Base-by-base conservation (phyloP, 2,797 vertebrate species). In the Setipinna tenuifilis region DNA sequence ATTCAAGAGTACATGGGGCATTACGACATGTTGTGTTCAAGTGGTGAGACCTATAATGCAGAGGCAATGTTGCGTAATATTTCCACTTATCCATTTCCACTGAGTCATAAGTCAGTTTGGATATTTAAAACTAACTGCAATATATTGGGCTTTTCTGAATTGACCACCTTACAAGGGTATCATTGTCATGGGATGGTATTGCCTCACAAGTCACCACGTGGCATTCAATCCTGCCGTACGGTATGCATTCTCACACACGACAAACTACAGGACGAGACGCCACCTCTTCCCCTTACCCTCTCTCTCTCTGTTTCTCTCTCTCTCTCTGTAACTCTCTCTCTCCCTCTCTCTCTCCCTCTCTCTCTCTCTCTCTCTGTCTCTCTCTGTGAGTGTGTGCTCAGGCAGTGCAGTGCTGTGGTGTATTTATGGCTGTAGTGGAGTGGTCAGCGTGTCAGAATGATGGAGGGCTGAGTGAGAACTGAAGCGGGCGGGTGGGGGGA, bases 351-450 rank as follows among this genome's bases (percentile, higher is more conserved):
- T 41, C 35, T 41, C 35, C 5, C 5, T 41, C n/a, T 62, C 11
- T 23, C 61, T 62, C 61, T 65, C n/a, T 65, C 23, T 65, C 23
- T 65, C 7, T 54, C 50, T 54, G 2, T 54, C 50, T 54, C 2
- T 54, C 50, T 54, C 50, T 57, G 0, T 83, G n/a, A 16, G 2
- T 25, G 16, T 68, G 61, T 68, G 58, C 14, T 41, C 16, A 14
- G 35, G 68, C 28, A 28, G 68, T 75, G 28, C 68, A 41, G 28
- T 75, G 28, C 68, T 75, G 11, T 75, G 16, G 68, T 75, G 68
- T 35, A 75, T 75, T 75, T 75, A 75, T 35, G 68, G 61, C 59
- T 81, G 65, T 46, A 31, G 71, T 16, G 59, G 71, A 83, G 85
- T 58, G 78, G 82, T 62, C 28, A 59, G 82, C 31, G 82, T 61